Evolutionary conservation across 2,797 vertebrate species (phyloP).

Genomic region (Pterois miles): DNA sequence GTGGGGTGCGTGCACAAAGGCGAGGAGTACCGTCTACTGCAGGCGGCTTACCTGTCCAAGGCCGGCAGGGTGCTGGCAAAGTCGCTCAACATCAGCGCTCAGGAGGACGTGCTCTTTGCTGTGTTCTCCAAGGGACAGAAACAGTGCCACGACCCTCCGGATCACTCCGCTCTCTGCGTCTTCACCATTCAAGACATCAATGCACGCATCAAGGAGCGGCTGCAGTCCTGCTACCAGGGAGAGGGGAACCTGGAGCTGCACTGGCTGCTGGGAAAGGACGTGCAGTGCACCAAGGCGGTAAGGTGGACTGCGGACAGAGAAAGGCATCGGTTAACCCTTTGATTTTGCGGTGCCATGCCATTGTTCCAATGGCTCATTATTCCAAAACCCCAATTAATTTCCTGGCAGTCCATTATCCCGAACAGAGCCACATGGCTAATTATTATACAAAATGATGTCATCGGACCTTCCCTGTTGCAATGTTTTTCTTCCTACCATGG

Average conservation of each 20-base stretch:
- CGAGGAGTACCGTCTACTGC: constrained; percentile 94
- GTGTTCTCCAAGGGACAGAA: constrained; percentile 99
- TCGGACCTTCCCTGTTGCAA: too few species aligned
- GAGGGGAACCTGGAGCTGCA: constrained; percentile 98
- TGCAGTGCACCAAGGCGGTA: constrained; percentile 98
- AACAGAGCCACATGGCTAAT: too few species aligned
- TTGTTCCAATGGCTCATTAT: too few species aligned
- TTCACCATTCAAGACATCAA: constrained; percentile 95
- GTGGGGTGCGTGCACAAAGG: constrained; percentile 92
- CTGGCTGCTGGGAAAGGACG: constrained; percentile 98
- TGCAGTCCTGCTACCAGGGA: constrained; percentile 98
- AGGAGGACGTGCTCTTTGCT: constrained; percentile 94
- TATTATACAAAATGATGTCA: too few species aligned
- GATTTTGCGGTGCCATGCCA: background rate
- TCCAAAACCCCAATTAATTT: too few species aligned
- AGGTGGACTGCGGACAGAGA: constrained; percentile 50
- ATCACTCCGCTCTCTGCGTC: constrained; percentile 93
- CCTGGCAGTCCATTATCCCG: too few species aligned
- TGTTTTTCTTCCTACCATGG: too few species aligned
- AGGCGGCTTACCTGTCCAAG: constrained; percentile 94
- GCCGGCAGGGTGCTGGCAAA: constrained; percentile 89
- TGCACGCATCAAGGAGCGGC: constrained; percentile 92
- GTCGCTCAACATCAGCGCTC: constrained; percentile 90
- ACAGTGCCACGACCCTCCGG: constrained; percentile 92
- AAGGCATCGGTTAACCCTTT: background rate